Evolutionary conservation across 2,888 invertebrate genomes (phyloP).

Genomic region (Sympetrum striolatum): DNA sequence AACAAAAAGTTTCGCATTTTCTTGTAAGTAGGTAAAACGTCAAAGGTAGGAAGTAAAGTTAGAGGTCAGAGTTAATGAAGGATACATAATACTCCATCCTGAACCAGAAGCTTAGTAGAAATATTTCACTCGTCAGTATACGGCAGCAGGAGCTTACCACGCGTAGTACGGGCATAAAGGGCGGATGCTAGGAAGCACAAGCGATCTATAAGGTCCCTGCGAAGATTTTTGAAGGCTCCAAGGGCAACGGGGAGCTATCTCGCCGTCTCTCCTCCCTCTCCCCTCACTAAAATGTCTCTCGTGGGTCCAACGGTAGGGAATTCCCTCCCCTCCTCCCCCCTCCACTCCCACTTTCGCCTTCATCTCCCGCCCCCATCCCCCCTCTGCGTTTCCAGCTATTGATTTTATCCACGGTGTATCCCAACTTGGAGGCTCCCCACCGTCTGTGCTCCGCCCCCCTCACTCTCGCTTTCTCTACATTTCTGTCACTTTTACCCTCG

Average conservation of each 20-base stretch:
- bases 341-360: not conserved
- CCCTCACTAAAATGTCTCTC: not conserved
- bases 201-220: slow-evolving; percentile 37
- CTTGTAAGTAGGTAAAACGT: no score
- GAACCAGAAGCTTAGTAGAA: no score
- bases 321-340: not conserved
- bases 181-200: not conserved
- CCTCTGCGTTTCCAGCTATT: slow-evolving; percentile 22
- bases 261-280: not conserved
- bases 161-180: not conserved
- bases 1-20: no score
- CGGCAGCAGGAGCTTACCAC: no score
- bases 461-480: not conserved
- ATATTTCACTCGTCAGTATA: no score
- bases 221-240: slow-evolving; percentile 32
- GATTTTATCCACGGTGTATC: slow-evolving; percentile 39
- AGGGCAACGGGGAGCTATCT: slow-evolving; percentile 2
- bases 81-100: no score
- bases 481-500: not conserved
- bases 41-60: no score
- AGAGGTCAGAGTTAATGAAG: no score
- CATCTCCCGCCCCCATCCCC: not conserved
- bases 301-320: not conserved
- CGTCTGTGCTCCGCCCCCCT: not conserved
- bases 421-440: slow-evolving; percentile 23